phyloP scores from a whole-genome alignment of 37 sponge, comb jelly and placozoan genomes.

The Spongilla lacustris region DNA sequence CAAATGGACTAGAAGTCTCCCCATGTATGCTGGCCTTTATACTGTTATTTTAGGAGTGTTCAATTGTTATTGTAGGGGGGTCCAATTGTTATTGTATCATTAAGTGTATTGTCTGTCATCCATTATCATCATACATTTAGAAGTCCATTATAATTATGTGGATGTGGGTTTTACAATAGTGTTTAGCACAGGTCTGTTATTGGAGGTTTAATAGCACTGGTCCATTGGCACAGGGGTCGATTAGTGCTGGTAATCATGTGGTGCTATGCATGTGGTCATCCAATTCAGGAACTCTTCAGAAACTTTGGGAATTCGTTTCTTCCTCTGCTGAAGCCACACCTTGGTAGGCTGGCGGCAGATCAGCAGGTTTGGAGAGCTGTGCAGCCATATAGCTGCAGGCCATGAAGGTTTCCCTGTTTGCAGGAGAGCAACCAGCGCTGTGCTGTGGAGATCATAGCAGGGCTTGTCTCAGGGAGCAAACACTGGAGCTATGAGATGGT shows the following conservation, averaged over 20 bases:
- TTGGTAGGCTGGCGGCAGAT: constrained; percentile 61
- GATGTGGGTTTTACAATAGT: too few relatives aligned
- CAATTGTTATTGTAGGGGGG: too few relatives aligned
- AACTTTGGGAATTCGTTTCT: constrained; percentile 72
- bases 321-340: constrained; percentile 58
- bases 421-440: constrained; percentile 87
- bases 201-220: too few relatives aligned
- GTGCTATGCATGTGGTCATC: not conserved
- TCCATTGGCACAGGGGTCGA: too few relatives aligned
- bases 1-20: too few relatives aligned
- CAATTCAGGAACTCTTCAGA: constrained; percentile 60
- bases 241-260: not conserved
- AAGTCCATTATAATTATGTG: too few relatives aligned
- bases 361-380: constrained; percentile 34
- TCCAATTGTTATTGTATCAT: too few relatives aligned
- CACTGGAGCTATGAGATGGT: constrained; percentile 88
- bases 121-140: too few relatives aligned
- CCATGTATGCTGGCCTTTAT: too few relatives aligned
- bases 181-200: too few relatives aligned
- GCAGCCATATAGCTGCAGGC: not conserved
- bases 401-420: not conserved
- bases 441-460: constrained; percentile 81
- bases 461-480: constrained; percentile 76
- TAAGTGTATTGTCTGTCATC: too few relatives aligned
- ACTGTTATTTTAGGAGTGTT: too few relatives aligned